Evolutionary conservation across 2,797 vertebrate genomes (phyloP).

Genomic region (Gouania willdenowi): DNA sequence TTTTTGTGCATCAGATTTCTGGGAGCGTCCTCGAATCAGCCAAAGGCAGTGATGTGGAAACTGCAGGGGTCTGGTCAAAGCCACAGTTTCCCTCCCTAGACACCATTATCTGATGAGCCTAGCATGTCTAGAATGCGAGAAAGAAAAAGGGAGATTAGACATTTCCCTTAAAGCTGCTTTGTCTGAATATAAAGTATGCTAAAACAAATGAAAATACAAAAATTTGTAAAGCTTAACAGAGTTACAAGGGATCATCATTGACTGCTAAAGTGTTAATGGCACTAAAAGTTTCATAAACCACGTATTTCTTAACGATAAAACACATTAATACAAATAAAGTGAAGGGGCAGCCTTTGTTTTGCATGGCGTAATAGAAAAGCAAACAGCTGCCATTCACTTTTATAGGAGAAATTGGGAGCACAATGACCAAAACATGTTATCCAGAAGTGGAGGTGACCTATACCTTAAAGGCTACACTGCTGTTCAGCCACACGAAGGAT

Average conservation of each 20-base stretch:
- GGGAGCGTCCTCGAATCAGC: slow-evolving; percentile 56
- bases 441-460: slow-evolving; percentile 63
- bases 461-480: slow-evolving; percentile 65
- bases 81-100: slow-evolving; percentile 52
- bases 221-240: too few relatives aligned
- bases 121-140: slow-evolving; percentile 52
- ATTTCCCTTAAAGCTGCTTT: slow-evolving; percentile 41
- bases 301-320: too few relatives aligned
- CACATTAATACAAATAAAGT: too few relatives aligned
- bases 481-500: slow-evolving; percentile 60
- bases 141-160: too few relatives aligned
- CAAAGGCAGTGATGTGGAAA: slow-evolving; percentile 62
- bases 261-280: too few relatives aligned
- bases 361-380: too few relatives aligned
- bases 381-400: slow-evolving; percentile 9
- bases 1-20: slow-evolving; percentile 63
- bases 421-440: slow-evolving; percentile 27
- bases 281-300: too few relatives aligned
- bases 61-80: slow-evolving; percentile 61
- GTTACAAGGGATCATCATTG: too few relatives aligned
- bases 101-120: slow-evolving; percentile 45
- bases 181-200: too few relatives aligned
- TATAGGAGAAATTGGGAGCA: slow-evolving; percentile 20
- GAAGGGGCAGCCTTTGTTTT: too few relatives aligned
- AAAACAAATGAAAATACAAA: too few relatives aligned